Evolutionary conservation across 2,888 invertebrate genomes (phyloP), one percentile per base, ranked within the genome.

Genomic region (Spodoptera picta): DNA sequence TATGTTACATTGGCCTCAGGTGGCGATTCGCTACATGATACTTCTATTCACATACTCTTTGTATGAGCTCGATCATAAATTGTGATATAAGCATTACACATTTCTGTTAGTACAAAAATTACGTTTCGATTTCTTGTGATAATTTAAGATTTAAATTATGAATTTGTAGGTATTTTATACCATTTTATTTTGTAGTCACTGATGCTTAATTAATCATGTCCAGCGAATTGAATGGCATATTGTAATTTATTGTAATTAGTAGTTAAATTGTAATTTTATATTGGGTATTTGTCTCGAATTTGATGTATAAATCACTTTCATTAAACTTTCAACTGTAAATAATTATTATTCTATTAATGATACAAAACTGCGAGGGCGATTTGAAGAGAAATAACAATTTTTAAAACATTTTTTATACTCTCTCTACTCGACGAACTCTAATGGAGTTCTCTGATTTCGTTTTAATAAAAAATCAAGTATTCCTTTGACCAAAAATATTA

Each of bases 1-100:
- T 96, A 5, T 95, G 95, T 79, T 96, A 95, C 81, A 80, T 96
- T 11, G 96, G 96, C 44, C 87, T 96, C 12, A 93, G 93, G 74
- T 95, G 93, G 89, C 91, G 96, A 63, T 94, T 95, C 65, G 87
- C 93, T 7, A 95, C 93, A 74, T 95, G 89, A 93, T 24, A 11
- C 31, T 36, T n/a, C 48, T 23, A 4, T 24, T 5, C 2, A 45
- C 27, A 23, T 48, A 27, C 43, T 23, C 27, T 24, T 45, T 62
- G 9, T 43, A 43, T 6, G 12, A 4, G n/a, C 57, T 60, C 49
- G 10, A 27, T 42, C 6, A 46, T 31, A 47, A 59, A 54, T 62
- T 73, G 73, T 76, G 73, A 73, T 73, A 76, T 50, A 54, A 65
- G 47, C 73, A 61, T 75, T 76, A 72, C 55, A 60, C 55, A 24